Evolutionary conservation across 2,797 vertebrate species (phyloP), one percentile per base, ranked within the genome.

Genomic region (Microcaecilia unicolor): DNA sequence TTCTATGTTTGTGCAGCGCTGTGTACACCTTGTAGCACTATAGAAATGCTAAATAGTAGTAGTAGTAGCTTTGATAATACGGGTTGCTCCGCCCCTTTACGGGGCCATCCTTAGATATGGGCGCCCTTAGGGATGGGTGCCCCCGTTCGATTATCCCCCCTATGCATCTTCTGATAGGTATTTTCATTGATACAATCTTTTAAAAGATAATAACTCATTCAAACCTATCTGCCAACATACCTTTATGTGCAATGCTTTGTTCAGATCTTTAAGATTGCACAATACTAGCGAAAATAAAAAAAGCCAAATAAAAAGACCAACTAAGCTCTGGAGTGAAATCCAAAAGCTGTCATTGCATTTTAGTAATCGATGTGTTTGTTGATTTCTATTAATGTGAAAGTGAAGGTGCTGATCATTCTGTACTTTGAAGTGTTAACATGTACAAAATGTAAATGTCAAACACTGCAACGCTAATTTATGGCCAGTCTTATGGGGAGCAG

Each of bases 151-250:
- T n/a, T n/a, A n/a, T n/a, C n/a, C n/a, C n/a, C n/a, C n/a, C n/a
- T n/a, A n/a, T n/a, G n/a, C n/a, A n/a, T 41, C 27, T 28, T 21
- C 30, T 39, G 20, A 30, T 38, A 3, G n/a, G 4, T 9, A 4
- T 34, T 48, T 50, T 33, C 31, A 18, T 31, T 37, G 16, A 50
- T 34, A 58, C 41, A 15, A 32, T 20, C 19, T n/a, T n/a, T n/a
- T 55, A 4, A 48, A 15, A 34, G 26, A 6, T 2, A 23, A 1
- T 30, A 43, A 7, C 18, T 10, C 21, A 34, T 57, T 43, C 33
- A 20, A 25, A 13, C 30, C 9, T 9, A 5, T 32, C 16, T 46
- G 10, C 9, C 18, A 25, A 12, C 43, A 20, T 19, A 31, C 1
- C 31, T 58, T 52, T 44, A 7, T 23, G 30, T 3, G 34, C 39